Percentiles rank a stretch among this genome's conserved stretches.
phyloP scores from a whole-genome alignment of 2,113 vertebrate genomes.

The Dipodomys stephensi region DNA sequence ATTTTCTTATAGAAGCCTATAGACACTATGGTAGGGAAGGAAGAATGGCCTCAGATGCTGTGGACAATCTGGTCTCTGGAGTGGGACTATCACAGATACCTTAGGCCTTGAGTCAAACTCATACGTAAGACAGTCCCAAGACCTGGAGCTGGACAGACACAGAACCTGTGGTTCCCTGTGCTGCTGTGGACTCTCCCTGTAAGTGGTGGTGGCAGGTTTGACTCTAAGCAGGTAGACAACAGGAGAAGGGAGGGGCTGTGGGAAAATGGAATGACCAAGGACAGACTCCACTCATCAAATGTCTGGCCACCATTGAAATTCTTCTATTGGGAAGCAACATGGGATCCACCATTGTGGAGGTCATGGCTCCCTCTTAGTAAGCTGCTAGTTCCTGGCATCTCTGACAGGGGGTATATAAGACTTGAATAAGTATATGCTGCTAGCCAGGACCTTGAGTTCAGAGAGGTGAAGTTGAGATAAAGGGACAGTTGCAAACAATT shows the following conservation, averaged over 20 bases:
- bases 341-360: neutral
- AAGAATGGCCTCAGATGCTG: no score
- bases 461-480: neutral
- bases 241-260: neutral
- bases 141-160: rapidly evolving
- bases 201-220: neutral
- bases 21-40: no score
- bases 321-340: neutral
- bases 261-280: neutral
- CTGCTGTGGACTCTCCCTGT: neutral
- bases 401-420: neutral
- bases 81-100: no score
- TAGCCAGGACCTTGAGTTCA: neutral
- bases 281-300: neutral
- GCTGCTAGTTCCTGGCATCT: no score
- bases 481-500: neutral
- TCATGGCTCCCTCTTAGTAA: neutral
- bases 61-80: neutral
- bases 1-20: neutral
- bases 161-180: neutral
- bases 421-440: neutral
- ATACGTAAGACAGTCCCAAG: neutral
- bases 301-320: neutral
- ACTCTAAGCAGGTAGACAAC: neutral
- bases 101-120: neutral